Percentiles rank a stretch among this genome's conserved stretches.
These are phyloP conservation scores for Ptychoptera contaminata DNA, from an alignment of 2,888 invertebrate species.

Conservation along the genomic window DNA sequence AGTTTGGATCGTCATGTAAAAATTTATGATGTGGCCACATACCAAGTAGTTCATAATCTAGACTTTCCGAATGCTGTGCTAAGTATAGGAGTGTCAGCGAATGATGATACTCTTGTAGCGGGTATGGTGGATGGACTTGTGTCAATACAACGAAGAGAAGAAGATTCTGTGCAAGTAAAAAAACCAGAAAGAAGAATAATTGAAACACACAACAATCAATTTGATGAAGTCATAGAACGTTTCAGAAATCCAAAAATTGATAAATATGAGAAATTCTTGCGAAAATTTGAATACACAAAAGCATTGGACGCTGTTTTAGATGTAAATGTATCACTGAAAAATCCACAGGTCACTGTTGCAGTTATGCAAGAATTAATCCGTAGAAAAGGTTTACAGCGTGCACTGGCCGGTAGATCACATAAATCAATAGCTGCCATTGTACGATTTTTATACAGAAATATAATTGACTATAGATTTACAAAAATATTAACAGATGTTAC, in stretches of 20 bases:
- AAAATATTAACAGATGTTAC: slow-evolving; percentile 57
- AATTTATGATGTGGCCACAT: slow-evolving; percentile 75
- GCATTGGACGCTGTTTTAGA: slow-evolving; percentile 58
- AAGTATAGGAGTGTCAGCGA: slow-evolving; percentile 58
- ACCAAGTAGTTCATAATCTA: slow-evolving; percentile 74
- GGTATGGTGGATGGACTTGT: slow-evolving; percentile 89
- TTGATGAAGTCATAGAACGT: slow-evolving; percentile 15
- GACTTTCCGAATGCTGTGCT: slow-evolving; percentile 84
- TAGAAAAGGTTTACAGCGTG: slow-evolving; percentile 58
- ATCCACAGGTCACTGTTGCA: slow-evolving; percentile 62
- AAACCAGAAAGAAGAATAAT: slow-evolving; percentile 20
- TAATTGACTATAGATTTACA: slow-evolving; percentile 61
- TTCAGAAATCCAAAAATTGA: too few species aligned
- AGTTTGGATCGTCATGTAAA: slow-evolving; percentile 89
- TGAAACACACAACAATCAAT: slow-evolving; percentile 39
- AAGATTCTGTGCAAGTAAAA: slow-evolving; percentile 27
- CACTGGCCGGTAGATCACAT: slow-evolving; percentile 56
- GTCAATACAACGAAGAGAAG: slow-evolving; percentile 65
- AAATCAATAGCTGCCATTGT: slow-evolving; percentile 49
- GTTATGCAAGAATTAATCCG: slow-evolving; percentile 77
- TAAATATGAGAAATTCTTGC: slow-evolving; percentile 53
- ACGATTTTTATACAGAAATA: slow-evolving; percentile 55
- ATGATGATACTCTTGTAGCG: slow-evolving; percentile 72
- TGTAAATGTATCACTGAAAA: slow-evolving; percentile 40
- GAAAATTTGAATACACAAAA: slow-evolving; percentile 67